These are phyloP conservation scores for Unio pictorum DNA, from an alignment of 2,888 invertebrate genomes.

Conservation along the genomic window DNA sequence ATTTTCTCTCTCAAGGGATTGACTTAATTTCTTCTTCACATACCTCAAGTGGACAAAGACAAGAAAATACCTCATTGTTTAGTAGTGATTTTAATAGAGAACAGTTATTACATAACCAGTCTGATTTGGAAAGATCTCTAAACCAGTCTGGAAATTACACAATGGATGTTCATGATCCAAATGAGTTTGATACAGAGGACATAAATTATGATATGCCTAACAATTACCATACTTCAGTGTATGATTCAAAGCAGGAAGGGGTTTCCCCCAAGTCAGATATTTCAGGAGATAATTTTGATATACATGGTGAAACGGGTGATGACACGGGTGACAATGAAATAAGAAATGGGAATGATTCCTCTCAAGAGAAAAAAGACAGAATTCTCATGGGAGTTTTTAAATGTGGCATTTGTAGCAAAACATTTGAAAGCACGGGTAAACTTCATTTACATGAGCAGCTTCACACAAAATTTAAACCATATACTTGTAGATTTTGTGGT, in stretches of 20 bases:
- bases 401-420: constrained; percentile 56
- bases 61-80: constrained; percentile 34
- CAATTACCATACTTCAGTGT: constrained; percentile 8
- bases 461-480: constrained; percentile 57
- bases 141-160: no score
- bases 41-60: constrained; percentile 25
- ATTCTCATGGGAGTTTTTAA: constrained; percentile 30
- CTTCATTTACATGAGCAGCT: constrained; percentile 53
- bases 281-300: no score
- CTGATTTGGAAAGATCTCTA: no score
- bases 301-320: background rate
- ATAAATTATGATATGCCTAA: constrained; percentile 1
- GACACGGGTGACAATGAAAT: constrained; percentile 2
- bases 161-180: no score
- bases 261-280: no score
- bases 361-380: constrained; percentile 21
- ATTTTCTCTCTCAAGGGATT: constrained; percentile 13
- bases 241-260: no score
- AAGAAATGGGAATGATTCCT: constrained; percentile 5
- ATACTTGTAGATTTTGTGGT: constrained; percentile 56
- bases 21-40: constrained; percentile 41
- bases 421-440: constrained; percentile 47
- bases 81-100: constrained; percentile 31
- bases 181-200: background rate
- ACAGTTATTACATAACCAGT: constrained; percentile 7